Evolutionary conservation across 2,113 vertebrate genomes (phyloP), one percentile per base, ranked within the genome.

Genomic region (Meleagris gallopavo): DNA sequence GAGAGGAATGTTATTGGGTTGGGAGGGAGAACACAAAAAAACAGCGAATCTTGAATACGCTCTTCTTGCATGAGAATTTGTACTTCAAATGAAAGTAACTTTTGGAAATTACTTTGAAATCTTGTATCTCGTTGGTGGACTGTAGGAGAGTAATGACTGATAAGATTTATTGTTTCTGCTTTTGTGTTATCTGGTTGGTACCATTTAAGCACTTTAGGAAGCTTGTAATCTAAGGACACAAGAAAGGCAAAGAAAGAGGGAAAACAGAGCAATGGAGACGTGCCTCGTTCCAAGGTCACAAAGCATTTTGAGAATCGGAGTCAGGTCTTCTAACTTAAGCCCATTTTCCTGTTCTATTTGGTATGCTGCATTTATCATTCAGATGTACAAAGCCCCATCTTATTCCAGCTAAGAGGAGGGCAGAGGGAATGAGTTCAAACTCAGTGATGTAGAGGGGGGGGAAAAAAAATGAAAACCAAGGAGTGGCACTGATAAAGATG

Each of bases 201-300:
- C 66, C 88, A 2, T n/a, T 52, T 21, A 95, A 94, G 89, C 83
- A 88, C 72, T 93, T 72, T 79, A 78, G 62, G 61, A 72, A 48
- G 34, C 65, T 88, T 73, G 43, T 81, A 45, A 70, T 85, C 57
- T 27, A 45, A 86, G 87, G 18, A 77, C 72, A 25, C 57, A 88
- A 65, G 87, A 74, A 60, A 95, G 61, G 74, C 29, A 71, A 78
- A 92, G 62, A 45, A 30, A 50, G n/a, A 72, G 16, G 20, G 20
- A 52, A 69, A 69, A 29, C 0, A 32, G 60, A 86, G 13, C 61
- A 67, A 73, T 34, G 75, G 82, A 52, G 50, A 72, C 90, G 29
- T 65, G 34, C 58, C 65, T 84, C 0, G 0, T 77, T 80, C 34
- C 85, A 94, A 88, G 88, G 83, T 89, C 88, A 61, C 14, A 65